Evolutionary conservation across 2,888 invertebrate species (phyloP), one percentile per base, ranked within the genome.

Genomic region (Altica lythri): DNA sequence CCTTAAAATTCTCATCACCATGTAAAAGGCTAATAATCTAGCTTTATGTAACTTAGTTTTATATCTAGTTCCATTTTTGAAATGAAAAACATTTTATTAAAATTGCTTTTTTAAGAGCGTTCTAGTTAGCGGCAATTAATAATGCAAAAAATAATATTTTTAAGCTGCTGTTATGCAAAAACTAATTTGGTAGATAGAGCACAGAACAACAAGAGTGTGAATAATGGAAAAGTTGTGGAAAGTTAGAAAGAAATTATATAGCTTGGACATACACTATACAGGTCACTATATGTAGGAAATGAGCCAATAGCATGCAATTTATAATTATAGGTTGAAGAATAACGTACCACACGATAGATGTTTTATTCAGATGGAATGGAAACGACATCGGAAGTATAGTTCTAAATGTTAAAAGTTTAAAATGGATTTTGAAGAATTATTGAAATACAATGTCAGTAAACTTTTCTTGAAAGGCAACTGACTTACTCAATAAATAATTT

Each of bases 271-370:
- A 51, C 40, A 35, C 47, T 44, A 32, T 56, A 34, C 47, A 43
- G 54, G 52, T 54, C 51, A 35, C 34, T 29, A 14, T 37, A 49
- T 38, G 53, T 53, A 44, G 34, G 38, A 49, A 55, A 59, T 44
- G 47, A 50, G 22, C 30, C 55, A 50, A 55, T 55, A 53, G 53
- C 59, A 59, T 59, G 59, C 59, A 53, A 55, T 53, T 59, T 55
- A 54, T 53, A 59, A 55, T 59, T 59, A 34, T 29, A 55, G 49
- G 44, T 55, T 48, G 42, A 14, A 43, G 27, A 29, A 29, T 27
- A 42, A 35, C 19, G 25, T 14, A 22, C 38, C 13, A 40, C 40
- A 40, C 44, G 46, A 35, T 40, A 43, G 42, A 53, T 53, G 48
- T 48, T 34, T 53, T 53, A 53, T 53, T 53, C 47, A 53, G 35